A percentile compares a stretch with the other conserved stretches of the same genome.
phyloP scores from a whole-genome alignment of 2,113 vertebrate genomes.

The Lota lota region DNA sequence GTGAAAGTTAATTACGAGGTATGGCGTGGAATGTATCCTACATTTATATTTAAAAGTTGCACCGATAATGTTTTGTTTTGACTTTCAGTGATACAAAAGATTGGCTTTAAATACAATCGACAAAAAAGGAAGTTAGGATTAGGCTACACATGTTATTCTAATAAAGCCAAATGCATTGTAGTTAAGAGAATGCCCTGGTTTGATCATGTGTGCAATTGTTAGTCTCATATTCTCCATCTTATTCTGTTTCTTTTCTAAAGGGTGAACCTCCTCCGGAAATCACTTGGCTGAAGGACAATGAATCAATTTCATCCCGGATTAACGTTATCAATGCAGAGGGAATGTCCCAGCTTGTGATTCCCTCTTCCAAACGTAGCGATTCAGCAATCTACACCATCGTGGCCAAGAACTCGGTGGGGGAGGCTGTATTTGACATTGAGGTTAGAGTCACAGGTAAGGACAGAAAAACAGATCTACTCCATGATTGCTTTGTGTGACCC shows the following conservation, averaged over 20 bases:
- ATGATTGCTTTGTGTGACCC: neutral
- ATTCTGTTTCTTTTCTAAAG: constrained; percentile 53
- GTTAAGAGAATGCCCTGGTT: neutral
- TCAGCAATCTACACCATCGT: constrained; percentile 76
- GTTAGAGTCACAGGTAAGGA: constrained; percentile 82
- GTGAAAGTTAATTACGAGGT: constrained; percentile 83
- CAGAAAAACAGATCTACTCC: neutral
- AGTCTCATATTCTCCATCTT: neutral
- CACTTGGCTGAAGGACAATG: constrained; percentile 82
- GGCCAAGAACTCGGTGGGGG: constrained; percentile 71
- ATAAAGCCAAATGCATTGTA: neutral
- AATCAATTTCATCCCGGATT: constrained; percentile 67
- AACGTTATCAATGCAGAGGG: constrained; percentile 66
- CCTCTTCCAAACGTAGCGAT: constrained; percentile 72
- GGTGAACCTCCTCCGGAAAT: constrained; percentile 76
- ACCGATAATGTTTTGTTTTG: neutral
- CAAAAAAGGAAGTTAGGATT: too few relatives aligned
- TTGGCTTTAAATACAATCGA: neutral
- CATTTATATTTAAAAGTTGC: neutral
- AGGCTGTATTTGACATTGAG: constrained; percentile 74
- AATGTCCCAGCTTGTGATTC: constrained; percentile 78
- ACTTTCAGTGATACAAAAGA: neutral
- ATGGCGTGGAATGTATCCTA: constrained; percentile 23
- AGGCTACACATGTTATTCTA: neutral
- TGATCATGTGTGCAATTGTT: too few relatives aligned